Conservation (phyloP, 2,888 invertebrate genomes). For the Agapostemon virescens region DNA sequence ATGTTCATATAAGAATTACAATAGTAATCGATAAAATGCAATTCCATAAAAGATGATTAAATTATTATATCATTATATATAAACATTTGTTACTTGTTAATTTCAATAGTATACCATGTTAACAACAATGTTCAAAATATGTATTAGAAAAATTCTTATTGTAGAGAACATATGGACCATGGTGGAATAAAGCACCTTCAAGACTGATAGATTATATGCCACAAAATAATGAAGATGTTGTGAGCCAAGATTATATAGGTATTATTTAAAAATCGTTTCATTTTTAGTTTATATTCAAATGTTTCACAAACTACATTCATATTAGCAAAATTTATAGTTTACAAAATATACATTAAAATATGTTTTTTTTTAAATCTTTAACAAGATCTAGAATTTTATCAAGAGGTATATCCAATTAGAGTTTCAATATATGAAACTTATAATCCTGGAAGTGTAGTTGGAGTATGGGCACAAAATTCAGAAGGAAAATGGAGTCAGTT, state of each 20-base stretch:
- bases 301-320: not conserved
- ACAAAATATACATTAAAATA: not conserved
- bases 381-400: slow-evolving; percentile 85
- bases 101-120: not conserved
- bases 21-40: not conserved
- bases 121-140: not conserved
- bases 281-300: not conserved
- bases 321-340: slow-evolving; percentile 1
- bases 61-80: not conserved
- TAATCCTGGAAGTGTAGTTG: slow-evolving; percentile 91
- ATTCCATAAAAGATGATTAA: not conserved
- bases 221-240: slow-evolving; percentile 85
- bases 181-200: slow-evolving; percentile 92
- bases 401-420: slow-evolving; percentile 85
- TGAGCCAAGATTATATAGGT: slow-evolving; percentile 92
- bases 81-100: not conserved
- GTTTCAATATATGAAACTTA: slow-evolving; percentile 92
- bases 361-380: slow-evolving; percentile 29
- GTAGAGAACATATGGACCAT: slow-evolving; percentile 91
- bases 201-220: slow-evolving; percentile 87
- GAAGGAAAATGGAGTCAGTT: slow-evolving; percentile 86
- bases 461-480: slow-evolving; percentile 87
- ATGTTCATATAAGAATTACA: not conserved
- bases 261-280: slow-evolving; percentile 59
- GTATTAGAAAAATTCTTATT: slow-evolving; percentile 56